Evolutionary conservation across 2,888 invertebrate genomes (phyloP), one percentile per base, ranked within the genome.

Genomic region (Diaperis boleti): DNA sequence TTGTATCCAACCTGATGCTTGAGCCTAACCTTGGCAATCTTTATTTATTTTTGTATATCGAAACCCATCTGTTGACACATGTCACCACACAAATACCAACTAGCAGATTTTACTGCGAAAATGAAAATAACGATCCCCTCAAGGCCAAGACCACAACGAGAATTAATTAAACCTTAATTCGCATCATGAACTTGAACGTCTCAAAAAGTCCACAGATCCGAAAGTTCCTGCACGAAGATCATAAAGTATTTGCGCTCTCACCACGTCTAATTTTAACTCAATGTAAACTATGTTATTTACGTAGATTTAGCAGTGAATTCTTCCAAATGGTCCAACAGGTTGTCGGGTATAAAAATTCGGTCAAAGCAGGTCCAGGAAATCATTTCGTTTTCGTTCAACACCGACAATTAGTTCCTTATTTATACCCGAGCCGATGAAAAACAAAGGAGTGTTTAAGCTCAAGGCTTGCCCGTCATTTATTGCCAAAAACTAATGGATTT

Each of bases 281-380:
- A 60, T 62, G 50, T 66, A 66, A 66, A 66, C 63, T 47, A 41
- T 44, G 56, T 37, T 49, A 54, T 56, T 55, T 47, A 37, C 22
- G 31, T 65, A 44, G 55, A 54, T 52, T 37, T 26, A 35, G 49
- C 45, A 6, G 31, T 31, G 33, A 62, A 65, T 65, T 62, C 59
- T 62, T 59, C 44, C 22, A 35, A 55, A 39, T 59, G 44, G 55
- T 59, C 49, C 54, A 66, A 66, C 66, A 66, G 66, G 66, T 66
- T 64, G 66, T 44, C 26, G 4, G 31, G 11, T 26, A 8, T 22
- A 42, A 31, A 54, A 47, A 31, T 42, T 42, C 17, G 18, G n/a
- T 13, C 11, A 4, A 13, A 37, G 13, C 5, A n/a, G n/a, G 4
- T 13, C 3, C 41, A 42, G 41, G 20, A 42, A 42, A 42, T 20